Conservation (phyloP, 1,140 invertebrate genomes). For the Bombus confusus region DNA sequence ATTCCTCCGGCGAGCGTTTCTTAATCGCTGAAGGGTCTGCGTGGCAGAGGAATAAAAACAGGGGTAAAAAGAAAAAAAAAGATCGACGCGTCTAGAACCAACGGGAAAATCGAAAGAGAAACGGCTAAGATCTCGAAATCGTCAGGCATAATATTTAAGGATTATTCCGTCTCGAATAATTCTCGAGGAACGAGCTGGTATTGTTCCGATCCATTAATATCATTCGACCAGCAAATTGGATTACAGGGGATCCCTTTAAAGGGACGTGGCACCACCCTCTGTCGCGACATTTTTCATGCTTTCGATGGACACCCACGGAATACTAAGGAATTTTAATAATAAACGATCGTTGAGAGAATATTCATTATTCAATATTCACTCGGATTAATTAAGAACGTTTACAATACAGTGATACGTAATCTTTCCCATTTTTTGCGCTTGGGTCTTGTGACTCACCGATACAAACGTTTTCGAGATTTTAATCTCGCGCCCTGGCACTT, state of each 20-base stretch:
- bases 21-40: constrained; percentile 36
- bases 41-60: not conserved
- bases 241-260: constrained; percentile 76
- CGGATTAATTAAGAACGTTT: not conserved
- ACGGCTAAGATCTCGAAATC: constrained; percentile 11
- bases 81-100: not conserved
- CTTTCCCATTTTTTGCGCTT: not conserved
- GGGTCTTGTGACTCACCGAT: not conserved
- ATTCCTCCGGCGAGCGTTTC: constrained; percentile 17
- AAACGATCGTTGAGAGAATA: not conserved
- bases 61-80: not conserved
- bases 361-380: not conserved
- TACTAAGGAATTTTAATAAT: no score
- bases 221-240: constrained; percentile 75
- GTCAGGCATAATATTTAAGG: constrained; percentile 70
- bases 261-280: constrained; percentile 28
- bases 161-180: constrained; percentile 69
- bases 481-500: not conserved
- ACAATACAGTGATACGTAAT: not conserved
- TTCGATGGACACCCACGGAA: not conserved
- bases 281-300: not conserved
- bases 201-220: constrained; percentile 77
- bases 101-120: not conserved
- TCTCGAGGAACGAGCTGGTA: constrained; percentile 53
- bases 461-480: not conserved